A percentile compares a stretch with the other conserved stretches of the same genome.
These are phyloP conservation scores for Petrolisthes cinctipes DNA, from an alignment of 2,888 invertebrate species.

Conservation along the genomic window DNA sequence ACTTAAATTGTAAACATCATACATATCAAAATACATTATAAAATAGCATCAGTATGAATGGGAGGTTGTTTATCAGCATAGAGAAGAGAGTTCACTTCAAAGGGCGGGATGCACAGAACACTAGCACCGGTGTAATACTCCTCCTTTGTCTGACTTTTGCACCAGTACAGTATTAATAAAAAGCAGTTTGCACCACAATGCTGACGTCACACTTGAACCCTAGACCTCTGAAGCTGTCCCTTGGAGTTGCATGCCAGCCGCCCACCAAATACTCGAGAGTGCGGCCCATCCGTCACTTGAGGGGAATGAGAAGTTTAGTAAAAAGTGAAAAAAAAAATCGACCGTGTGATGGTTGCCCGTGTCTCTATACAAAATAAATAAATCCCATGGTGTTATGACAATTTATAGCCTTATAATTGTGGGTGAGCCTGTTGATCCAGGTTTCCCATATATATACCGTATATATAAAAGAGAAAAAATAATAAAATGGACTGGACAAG, in stretches of 20 bases:
- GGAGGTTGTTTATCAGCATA: no score
- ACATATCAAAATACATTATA: no score
- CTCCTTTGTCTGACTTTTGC: no score
- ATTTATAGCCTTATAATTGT: constrained; percentile 43
- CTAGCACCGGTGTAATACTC: no score
- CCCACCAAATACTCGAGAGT: not conserved
- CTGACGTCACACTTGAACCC: not conserved
- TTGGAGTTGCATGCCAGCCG: not conserved
- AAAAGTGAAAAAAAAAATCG: not conserved
- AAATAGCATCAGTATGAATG: no score
- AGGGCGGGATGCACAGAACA: no score
- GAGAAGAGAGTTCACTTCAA: no score
- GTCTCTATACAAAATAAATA: not conserved
- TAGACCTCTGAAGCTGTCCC: constrained; percentile 6
- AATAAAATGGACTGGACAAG: constrained; percentile 44
- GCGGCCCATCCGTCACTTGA: not conserved
- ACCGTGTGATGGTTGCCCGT: not conserved
- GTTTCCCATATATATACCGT: constrained; percentile 24
- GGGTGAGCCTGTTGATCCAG: constrained; percentile 42
- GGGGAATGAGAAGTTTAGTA: not conserved
- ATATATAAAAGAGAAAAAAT: constrained; percentile 12
- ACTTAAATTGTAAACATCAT: no score
- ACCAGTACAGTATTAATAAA: no score
- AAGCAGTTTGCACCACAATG: no score
- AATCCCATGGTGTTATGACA: constrained; percentile 32